phyloP scores from a whole-genome alignment of 2,113 vertebrate genomes.

The Sapajus apella region DNA sequence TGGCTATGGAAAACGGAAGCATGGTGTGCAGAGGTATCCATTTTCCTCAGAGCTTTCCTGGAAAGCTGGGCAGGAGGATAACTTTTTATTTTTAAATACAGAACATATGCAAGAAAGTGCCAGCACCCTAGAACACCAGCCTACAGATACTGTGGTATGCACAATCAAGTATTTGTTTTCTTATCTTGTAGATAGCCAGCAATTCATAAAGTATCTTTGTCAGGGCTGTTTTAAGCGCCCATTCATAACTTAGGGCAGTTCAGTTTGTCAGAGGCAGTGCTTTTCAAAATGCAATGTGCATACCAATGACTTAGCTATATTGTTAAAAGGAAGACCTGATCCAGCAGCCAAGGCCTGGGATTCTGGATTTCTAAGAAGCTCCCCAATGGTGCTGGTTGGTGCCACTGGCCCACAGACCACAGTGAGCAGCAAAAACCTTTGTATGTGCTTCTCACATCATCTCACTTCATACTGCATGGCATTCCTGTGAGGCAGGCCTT shows the following conservation, averaged over 20 bases:
- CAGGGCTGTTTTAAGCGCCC: neutral
- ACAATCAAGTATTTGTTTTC: neutral
- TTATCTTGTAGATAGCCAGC: neutral
- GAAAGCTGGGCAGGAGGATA: neutral
- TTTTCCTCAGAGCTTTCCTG: neutral
- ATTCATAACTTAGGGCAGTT: neutral
- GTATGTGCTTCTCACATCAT: neutral
- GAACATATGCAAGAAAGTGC: neutral
- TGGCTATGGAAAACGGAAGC: neutral
- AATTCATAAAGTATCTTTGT: neutral
- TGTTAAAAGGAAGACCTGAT: neutral
- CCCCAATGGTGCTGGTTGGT: rapidly evolving
- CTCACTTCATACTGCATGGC: neutral
- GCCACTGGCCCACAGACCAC: neutral
- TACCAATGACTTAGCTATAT: neutral
- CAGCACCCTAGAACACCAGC: neutral
- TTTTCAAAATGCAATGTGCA: neutral
- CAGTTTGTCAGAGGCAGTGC: neutral
- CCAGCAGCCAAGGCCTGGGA: neutral
- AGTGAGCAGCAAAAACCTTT: neutral
- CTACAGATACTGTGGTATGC: neutral
- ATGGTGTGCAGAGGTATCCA: neutral
- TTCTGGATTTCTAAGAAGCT: neutral
- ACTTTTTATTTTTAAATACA: neutral
- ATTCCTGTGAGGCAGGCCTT: neutral